phyloP scores from a whole-genome alignment of 64 coral and sea anemone species.

The Pocillopora verrucosa region DNA sequence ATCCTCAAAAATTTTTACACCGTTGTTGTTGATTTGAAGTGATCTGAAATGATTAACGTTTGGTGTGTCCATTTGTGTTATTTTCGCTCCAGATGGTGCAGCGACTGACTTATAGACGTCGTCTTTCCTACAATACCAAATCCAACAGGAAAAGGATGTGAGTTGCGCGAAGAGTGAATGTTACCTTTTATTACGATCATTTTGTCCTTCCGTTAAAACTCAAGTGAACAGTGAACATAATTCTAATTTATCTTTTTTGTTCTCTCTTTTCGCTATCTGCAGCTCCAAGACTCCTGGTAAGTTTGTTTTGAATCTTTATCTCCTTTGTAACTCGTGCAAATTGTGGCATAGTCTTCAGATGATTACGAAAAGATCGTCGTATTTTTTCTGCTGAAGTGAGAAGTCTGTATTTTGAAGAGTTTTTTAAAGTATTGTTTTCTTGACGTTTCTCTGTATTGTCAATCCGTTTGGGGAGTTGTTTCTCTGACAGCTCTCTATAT shows the following conservation, averaged over 20 bases:
- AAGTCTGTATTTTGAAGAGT: not conserved
- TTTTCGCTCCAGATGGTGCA: conserved; percentile 92
- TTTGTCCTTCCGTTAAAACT: not conserved
- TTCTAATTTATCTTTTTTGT: conserved; percentile 20
- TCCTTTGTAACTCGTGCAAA: not conserved
- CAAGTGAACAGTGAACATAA: not conserved
- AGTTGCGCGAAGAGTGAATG: not conserved
- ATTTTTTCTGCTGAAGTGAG: not conserved
- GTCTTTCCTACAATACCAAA: conserved; percentile 98
- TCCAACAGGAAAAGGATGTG: conserved; percentile 97
- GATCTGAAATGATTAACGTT: conserved; percentile 3
- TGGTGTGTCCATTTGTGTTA: not conserved
- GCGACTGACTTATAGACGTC: conserved; percentile 94
- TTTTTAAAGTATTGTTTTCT: no score
- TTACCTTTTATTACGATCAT: not conserved
- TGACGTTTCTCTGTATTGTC: no score
- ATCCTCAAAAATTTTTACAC: conserved; percentile 18
- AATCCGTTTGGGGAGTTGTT: no score
- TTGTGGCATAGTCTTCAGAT: not conserved
- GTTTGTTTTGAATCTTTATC: conserved; percentile 5
- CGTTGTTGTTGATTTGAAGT: conserved; percentile 5
- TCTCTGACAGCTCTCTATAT: no score
- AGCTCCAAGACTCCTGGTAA: conserved; percentile 99
- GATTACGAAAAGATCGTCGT: not conserved
- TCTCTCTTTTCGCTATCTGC: conserved; percentile 46